phyloP scores from a whole-genome alignment of 2,113 vertebrate species.

The Sinocyclocheilus rhinocerous region DNA sequence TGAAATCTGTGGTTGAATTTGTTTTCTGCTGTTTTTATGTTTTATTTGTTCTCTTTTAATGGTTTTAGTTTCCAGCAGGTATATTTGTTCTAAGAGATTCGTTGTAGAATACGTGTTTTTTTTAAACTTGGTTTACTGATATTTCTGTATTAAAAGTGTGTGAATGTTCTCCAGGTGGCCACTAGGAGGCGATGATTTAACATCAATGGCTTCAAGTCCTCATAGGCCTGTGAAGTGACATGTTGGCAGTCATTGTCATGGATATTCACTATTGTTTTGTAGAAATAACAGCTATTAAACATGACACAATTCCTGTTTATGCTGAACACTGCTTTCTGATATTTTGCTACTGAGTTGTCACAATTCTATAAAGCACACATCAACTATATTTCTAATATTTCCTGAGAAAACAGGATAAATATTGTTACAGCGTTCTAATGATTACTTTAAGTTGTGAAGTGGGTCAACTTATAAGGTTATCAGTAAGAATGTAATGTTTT shows the following conservation, averaged over 20 bases:
- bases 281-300: not conserved
- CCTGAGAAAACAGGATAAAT: not conserved
- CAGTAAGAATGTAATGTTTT: not conserved
- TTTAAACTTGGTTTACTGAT: not conserved
- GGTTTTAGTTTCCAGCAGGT: not conserved
- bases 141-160: not conserved
- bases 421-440: not conserved
- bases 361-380: not conserved
- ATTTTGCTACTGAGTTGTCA: not conserved
- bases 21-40: not conserved
- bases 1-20: not conserved
- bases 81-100: not conserved
- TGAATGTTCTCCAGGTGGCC: not conserved
- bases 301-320: not conserved
- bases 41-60: not conserved
- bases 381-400: not conserved
- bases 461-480: not conserved
- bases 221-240: not conserved
- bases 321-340: not conserved
- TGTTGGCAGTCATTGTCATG: not conserved
- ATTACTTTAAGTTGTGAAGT: not conserved
- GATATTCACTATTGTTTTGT: conserved; percentile 12
- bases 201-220: not conserved
- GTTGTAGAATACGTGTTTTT: not conserved
- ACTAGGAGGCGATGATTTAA: conserved; percentile 17